A percentile compares a stretch with the other conserved stretches of the same genome.
These are phyloP conservation scores for Lycaon pictus DNA, from an alignment of 2,113 vertebrate species.

Conservation along the genomic window DNA sequence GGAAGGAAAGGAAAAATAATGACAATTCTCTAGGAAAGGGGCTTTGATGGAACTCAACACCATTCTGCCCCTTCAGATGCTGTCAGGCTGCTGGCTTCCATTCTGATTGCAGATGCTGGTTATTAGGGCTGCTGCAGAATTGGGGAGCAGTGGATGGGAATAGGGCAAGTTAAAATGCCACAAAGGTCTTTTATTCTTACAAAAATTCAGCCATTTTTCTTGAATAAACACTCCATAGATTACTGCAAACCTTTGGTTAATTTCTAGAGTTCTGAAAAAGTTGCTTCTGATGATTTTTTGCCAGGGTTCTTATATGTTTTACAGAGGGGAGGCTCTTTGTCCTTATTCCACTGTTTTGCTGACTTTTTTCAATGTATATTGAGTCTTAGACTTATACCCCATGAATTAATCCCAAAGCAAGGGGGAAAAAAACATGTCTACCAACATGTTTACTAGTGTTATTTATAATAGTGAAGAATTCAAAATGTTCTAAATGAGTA, in stretches of 20 bases:
- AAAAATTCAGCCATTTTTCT: background rate
- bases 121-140: background rate
- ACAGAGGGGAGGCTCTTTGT: background rate
- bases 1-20: background rate
- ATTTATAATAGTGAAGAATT: background rate
- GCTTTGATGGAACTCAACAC: background rate
- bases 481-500: background rate
- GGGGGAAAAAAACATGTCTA: background rate
- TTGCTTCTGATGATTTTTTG: background rate
- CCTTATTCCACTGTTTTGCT: background rate
- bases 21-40: background rate
- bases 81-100: background rate
- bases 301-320: background rate
- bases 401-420: background rate
- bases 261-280: background rate
- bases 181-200: background rate
- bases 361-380: background rate
- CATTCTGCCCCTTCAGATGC: background rate
- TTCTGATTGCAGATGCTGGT: background rate
- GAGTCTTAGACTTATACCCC: background rate
- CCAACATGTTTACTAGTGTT: background rate
- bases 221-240: background rate
- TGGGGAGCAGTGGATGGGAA: background rate
- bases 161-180: background rate
- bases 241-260: background rate